Conservation (phyloP, 2,797 vertebrate genomes). For the Holocentrus rufus region DNA sequence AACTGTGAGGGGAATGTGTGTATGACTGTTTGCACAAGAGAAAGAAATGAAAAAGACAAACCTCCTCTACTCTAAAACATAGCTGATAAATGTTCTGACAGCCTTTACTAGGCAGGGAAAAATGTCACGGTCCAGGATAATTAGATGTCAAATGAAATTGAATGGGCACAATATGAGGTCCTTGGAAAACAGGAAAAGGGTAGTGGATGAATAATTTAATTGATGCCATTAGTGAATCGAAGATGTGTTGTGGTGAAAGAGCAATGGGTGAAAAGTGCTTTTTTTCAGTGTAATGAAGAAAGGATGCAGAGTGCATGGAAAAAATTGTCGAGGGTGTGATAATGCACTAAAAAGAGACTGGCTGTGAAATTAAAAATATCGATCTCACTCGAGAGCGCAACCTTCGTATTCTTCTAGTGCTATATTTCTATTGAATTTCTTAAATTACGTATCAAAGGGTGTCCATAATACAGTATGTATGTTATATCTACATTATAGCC, state of each 20-base stretch:
- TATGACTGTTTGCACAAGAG: neutral
- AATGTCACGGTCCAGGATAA: neutral
- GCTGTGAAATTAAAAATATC: neutral
- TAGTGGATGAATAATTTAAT: slow-evolving; percentile 47
- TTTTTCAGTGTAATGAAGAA: neutral
- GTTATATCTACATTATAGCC: neutral
- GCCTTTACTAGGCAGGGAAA: neutral
- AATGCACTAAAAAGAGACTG: neutral
- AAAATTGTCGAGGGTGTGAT: neutral
- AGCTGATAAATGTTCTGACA: too few relatives aligned
- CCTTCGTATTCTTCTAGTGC: neutral
- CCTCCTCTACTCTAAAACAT: too few relatives aligned
- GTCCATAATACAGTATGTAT: too few relatives aligned
- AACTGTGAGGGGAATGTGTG: neutral
- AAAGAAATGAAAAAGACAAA: neutral
- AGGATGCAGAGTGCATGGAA: neutral
- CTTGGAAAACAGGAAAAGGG: slow-evolving; percentile 1
- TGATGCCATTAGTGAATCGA: slow-evolving; percentile 36
- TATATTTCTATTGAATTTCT: neutral
- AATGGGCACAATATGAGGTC: neutral
- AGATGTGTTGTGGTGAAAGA: slow-evolving; percentile 18
- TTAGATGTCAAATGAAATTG: neutral
- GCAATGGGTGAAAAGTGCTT: slow-evolving; percentile 3
- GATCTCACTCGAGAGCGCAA: neutral
- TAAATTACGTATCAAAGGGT: too few relatives aligned